Base-by-base conservation (phyloP, 2,888 invertebrate species). In the Nysson spinosus region DNA sequence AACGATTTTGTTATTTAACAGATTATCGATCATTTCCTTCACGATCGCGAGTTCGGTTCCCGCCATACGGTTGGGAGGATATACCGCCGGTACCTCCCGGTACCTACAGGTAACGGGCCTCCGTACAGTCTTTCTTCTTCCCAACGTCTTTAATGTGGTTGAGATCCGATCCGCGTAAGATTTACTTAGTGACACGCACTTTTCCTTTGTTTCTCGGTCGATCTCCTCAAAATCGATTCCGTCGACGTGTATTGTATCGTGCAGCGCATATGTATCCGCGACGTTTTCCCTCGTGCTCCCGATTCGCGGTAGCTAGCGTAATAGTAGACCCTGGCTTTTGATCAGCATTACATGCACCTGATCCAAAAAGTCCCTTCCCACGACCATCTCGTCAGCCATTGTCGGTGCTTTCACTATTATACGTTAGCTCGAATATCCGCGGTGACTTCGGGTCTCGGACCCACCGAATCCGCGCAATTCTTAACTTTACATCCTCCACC, bases 331-430 rank as follows among this genome's bases (percentile, higher is more conserved):
- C 0, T 34, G 24, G 1, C 39, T 39, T 47, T 56, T 56, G 0
- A 56, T 2, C 40, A 47, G 24, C 0, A 56, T 6, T 0, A 56
- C 32, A 12, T 42, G 42, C 0, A 40, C 34, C 20, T 49, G 56
- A 3, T 49, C n/a, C 0, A 57, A n/a, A 1, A 50, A 49, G 1
- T 57, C 57, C 11, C 49, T 11, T 0, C 57, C 57, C 1, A 50
- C 2, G 5, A 57, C 42, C 3, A 35, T n/a, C 4, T 49, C 16
- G 12, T 49, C 12, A 24, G 24, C 24, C 4, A 6, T 24, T 24
- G 24, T 24, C 3, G 14, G 4, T 35, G 35, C 35, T 12, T 35
- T 16, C 35, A 35, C 30, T 5, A 26, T 49, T n/a, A n/a, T n/a
- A n/a, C n/a, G n/a, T n/a, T n/a, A n/a, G n/a, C n/a, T n/a, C n/a